Evolutionary conservation across 2,888 invertebrate genomes (phyloP), one percentile per base, ranked within the genome.

Genomic region (Pollenia labialis): DNA sequence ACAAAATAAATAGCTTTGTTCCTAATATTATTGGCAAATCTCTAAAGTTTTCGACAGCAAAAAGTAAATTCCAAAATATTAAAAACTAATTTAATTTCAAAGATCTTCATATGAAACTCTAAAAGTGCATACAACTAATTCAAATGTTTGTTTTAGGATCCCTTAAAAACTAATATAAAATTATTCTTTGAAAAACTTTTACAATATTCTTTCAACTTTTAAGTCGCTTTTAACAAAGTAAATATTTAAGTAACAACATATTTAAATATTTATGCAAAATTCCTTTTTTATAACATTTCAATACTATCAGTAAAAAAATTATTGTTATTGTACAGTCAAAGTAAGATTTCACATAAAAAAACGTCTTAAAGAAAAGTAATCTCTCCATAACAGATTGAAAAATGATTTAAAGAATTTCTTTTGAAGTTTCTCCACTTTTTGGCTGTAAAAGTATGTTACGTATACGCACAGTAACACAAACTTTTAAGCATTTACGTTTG

Each of bases 381-480:
- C 6, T 32, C 32, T 32, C 6, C 56, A 74, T 40, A 69, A 71
- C 32, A 79, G 72, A 74, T 77, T 71, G 77, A 72, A 66, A 79
- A 84, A 77, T 72, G 56, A 74, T 84, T 52, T 68, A 18, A 60
- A 32, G 32, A 46, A 80, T 56, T 69, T 32, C 16, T 69, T 60
- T 18, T 54, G 54, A 66, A 56, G 46, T 72, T 72, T 56, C 18
- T n/a, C 16, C 69, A 54, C 32, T 81, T 81, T 72, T 23, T 16
- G 14, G 18, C 4, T 40, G 46, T 56, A 32, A 56, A 66, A 54
- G 8, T 23, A 48, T 56, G 32, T 62, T 40, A 83, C 48, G 71
- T 64, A 68, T 84, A 79, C 66, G 84, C 77, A 74, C 16, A 32
- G 66, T 42, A 48, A 46, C n/a, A 71, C 64, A 40, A 46, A 16